Evolutionary conservation across 2,113 vertebrate genomes (phyloP).

Genomic region (Mustelus asterias): DNA sequence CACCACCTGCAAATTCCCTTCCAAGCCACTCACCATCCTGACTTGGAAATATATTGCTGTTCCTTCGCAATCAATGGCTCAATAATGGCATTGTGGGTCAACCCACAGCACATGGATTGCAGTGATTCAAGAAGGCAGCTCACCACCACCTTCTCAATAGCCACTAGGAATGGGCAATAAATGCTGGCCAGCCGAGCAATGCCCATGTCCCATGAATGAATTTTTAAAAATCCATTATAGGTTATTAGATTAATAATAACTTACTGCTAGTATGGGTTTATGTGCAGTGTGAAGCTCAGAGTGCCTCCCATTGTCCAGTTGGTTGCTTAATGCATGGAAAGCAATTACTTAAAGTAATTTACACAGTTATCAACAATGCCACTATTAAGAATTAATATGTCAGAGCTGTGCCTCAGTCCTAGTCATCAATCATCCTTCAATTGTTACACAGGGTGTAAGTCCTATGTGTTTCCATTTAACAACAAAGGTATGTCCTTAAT

Average conservation of each 20-base stretch:
- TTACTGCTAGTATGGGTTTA: not conserved
- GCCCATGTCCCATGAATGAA: too few relatives aligned
- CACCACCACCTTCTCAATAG: too few relatives aligned
- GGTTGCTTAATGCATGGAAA: not conserved
- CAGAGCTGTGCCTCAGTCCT: not conserved
- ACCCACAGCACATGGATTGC: too few relatives aligned
- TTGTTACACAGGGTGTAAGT: not conserved
- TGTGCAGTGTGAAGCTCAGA: not conserved
- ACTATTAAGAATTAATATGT: not conserved
- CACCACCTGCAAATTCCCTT: too few relatives aligned
- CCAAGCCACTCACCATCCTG: too few relatives aligned
- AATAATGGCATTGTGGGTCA: too few relatives aligned
- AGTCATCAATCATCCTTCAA: conserved; percentile 2
- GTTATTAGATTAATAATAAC: not conserved
- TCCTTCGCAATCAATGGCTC: too few relatives aligned
- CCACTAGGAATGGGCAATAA: too few relatives aligned
- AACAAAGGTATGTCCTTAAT: not conserved
- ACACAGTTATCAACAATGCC: not conserved
- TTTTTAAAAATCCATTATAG: not conserved
- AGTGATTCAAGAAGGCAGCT: too few relatives aligned
- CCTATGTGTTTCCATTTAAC: not conserved
- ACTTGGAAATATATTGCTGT: too few relatives aligned
- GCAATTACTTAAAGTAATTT: conserved; percentile 8
- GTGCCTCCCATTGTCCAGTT: not conserved
- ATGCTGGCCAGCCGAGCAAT: too few relatives aligned